Conservation (phyloP, 2,888 invertebrate species). For the Hirtodrosophila histrioides region DNA sequence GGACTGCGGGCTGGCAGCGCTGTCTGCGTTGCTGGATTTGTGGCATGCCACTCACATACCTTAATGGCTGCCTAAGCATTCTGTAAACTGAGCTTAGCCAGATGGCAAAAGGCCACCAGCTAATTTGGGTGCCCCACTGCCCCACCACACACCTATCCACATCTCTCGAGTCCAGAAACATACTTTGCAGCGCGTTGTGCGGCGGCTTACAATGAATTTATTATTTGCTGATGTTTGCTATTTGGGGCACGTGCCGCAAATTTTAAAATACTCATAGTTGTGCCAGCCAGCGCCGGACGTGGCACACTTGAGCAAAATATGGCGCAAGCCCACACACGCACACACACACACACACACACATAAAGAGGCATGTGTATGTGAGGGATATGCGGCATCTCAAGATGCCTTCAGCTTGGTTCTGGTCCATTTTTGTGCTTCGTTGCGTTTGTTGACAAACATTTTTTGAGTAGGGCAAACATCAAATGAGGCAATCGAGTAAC, state of each 20-base stretch:
- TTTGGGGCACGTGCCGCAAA: conserved; percentile 80
- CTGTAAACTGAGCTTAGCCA: conserved; percentile 49
- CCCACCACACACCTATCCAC: neutral
- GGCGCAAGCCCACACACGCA: conserved; percentile 32
- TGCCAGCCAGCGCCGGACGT: conserved; percentile 58
- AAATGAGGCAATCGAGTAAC: conserved; percentile 57
- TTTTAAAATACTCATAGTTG: conserved; percentile 72
- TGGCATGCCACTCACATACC: conserved; percentile 69
- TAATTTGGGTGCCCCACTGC: conserved; percentile 63
- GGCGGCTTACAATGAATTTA: conserved; percentile 74
- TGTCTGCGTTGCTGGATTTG: conserved; percentile 35
- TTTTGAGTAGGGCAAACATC: conserved; percentile 64
- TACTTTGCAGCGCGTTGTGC: conserved; percentile 33
- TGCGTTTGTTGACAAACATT: conserved; percentile 78
- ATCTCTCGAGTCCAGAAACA: conserved; percentile 20
- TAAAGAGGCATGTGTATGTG: neutral
- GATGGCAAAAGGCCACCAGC: conserved; percentile 35
- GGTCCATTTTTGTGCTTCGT: conserved; percentile 71
- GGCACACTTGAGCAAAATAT: conserved; percentile 65
- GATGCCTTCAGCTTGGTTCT: conserved; percentile 31
- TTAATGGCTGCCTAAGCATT: conserved; percentile 67
- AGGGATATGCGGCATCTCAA: conserved; percentile 22
- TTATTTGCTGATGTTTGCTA: conserved; percentile 82
- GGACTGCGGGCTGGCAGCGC: neutral
- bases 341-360: conserved; percentile 22